These are phyloP conservation scores for Asbolus verrucosus DNA, from an alignment of 1,140 invertebrate species.

Conservation along the genomic window DNA sequence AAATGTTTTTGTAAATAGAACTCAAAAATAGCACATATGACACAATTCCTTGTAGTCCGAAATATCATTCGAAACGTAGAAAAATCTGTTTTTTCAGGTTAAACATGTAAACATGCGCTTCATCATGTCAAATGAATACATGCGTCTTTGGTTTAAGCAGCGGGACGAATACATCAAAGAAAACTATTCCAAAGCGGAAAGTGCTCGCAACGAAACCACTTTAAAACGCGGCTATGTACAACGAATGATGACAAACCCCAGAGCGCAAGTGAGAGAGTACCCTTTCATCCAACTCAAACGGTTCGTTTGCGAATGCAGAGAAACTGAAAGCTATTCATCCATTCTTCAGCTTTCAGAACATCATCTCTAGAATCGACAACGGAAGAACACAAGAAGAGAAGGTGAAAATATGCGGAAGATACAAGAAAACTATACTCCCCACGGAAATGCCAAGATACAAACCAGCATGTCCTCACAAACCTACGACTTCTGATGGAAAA, in stretches of 20 bases:
- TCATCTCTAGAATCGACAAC: constrained; percentile 4
- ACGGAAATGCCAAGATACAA: neutral
- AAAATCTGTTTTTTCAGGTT: constrained; percentile 40
- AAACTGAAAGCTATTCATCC: neutral
- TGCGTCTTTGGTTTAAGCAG: constrained; percentile 60
- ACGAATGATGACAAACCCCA: constrained; percentile 53
- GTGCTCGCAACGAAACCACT: constrained; percentile 52
- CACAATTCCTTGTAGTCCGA: too few relatives aligned
- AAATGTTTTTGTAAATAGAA: too few relatives aligned
- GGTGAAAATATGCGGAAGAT: constrained; percentile 11
- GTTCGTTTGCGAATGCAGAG: neutral
- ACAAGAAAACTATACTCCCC: constrained; percentile 12
- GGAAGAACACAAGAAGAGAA: constrained; percentile 8
- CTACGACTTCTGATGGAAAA: too few relatives aligned
- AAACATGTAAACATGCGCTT: constrained; percentile 52
- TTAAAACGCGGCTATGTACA: constrained; percentile 58
- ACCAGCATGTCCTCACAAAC: neutral
- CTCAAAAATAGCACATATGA: too few relatives aligned
- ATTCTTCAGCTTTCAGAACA: constrained; percentile 1
- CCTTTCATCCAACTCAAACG: constrained; percentile 9
- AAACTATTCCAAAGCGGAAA: constrained; percentile 55
- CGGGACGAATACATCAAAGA: too few relatives aligned
- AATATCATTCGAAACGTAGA: too few relatives aligned
- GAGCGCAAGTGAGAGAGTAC: neutral
- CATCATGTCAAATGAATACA: constrained; percentile 59